Base-by-base conservation (phyloP, 2,888 invertebrate species). In the Hirtodrosophila duncani region DNA sequence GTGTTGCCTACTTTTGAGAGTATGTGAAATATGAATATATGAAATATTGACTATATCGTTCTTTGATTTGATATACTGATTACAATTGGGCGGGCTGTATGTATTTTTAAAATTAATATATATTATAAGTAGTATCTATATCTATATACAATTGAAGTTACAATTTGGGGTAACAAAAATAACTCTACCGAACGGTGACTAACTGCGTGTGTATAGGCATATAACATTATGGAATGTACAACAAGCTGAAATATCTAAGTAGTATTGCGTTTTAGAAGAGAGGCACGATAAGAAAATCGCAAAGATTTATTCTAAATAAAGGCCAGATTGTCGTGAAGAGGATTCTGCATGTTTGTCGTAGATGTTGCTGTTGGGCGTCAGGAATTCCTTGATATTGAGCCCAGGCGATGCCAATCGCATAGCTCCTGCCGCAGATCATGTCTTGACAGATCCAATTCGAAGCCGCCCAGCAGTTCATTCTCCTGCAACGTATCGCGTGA, bases 401-500 rank as follows among this genome's bases (percentile, higher is more conserved):
- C 89, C 48, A 97, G 87, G 1, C 93, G 91, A 87, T 95, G 96
- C 96, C 98, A 98, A 63, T 93, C 93, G 1, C 92, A 91, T 1
- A 92, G 92, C 87, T 97, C 96, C 64, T 91, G 90, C 2, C 91
- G 89, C 56, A 97, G 88, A 78, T 94, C 92, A 58, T 95, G 87
- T 23, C 92, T 89, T 51, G 89, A 88, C 8, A 98, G 88, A 1
- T 92, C 92, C 67, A 98, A 90, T 66, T 93, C 92, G 46, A 95
- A 93, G n/a, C 97, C 97, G 16, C 98, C 98, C 6, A 98, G 89
- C 85, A 97, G 95, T 87, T 96, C 95, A 87, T 98, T 98, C 86
- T 97, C 97, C 85, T 97, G 97, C 27, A 98, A 87, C 0, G 95
- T 91, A 85, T 97, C 97, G 86, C 97, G 95, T 84, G 95, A 94